These are phyloP conservation scores for Scylla paramamosain DNA, from an alignment of 1,140 invertebrate genomes.

Conservation along the genomic window DNA sequence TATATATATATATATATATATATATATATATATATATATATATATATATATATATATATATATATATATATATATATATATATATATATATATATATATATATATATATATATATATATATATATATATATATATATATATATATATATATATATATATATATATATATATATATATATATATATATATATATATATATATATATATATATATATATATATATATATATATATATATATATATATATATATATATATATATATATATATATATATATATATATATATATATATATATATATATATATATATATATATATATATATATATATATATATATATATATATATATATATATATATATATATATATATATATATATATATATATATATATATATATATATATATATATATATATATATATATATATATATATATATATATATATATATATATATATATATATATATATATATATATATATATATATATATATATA, in stretches of 20 bases:
- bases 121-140: conserved; percentile 62
- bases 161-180: conserved; percentile 30
- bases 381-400: conserved; percentile 37
- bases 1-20: conserved; percentile 38
- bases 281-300: conserved; percentile 54
- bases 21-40: conserved; percentile 46
- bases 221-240: conserved; percentile 54
- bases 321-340: background rate
- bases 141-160: conserved; percentile 45
- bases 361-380: background rate
- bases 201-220: conserved; percentile 55
- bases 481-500: conserved; percentile 42
- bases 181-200: conserved; percentile 46
- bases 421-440: conserved; percentile 17
- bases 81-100: conserved; percentile 57
- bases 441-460: conserved; percentile 42
- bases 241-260: conserved; percentile 57
- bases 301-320: conserved; percentile 49
- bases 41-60: conserved; percentile 54
- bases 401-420: conserved; percentile 26
- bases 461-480: conserved; percentile 45
- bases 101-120: conserved; percentile 62
- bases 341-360: background rate
- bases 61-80: conserved; percentile 56
- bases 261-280: conserved; percentile 59